Conservation (phyloP, 2,888 invertebrate species). For the Anticlea derivata region DNA sequence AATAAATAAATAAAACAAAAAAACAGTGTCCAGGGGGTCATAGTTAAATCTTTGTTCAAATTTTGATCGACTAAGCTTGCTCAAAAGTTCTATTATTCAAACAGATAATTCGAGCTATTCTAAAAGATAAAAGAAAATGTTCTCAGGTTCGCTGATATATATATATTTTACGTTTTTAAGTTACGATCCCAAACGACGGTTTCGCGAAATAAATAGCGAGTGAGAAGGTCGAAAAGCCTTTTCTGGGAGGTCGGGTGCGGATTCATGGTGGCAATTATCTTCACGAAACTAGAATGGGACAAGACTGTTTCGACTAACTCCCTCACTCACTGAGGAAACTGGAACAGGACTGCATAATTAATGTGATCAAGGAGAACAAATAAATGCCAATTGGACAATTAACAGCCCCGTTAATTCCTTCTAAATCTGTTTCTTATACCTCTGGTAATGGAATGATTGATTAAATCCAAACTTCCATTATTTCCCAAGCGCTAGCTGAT, state of each 20-base stretch:
- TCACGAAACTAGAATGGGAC: conserved; percentile 22
- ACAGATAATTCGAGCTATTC: too few relatives aligned
- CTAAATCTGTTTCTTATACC: conserved; percentile 27
- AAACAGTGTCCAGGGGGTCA: too few relatives aligned
- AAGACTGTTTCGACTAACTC: conserved; percentile 2
- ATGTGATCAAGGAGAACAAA: conserved; percentile 12
- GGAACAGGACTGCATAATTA: conserved; percentile 8
- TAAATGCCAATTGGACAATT: conserved; percentile 17
- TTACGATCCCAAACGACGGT: conserved; percentile 36
- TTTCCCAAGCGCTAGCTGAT: conserved; percentile 28
- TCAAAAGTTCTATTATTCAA: too few relatives aligned
- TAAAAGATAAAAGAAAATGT: conserved; percentile 34
- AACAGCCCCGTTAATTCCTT: conserved; percentile 12
- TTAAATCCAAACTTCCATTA: conserved; percentile 41
- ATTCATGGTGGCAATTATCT: conserved; percentile 26
- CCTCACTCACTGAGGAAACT: conserved; percentile 5
- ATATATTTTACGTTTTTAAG: conserved; percentile 38
- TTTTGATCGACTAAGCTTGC: conserved; percentile 11
- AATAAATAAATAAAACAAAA: too few relatives aligned
- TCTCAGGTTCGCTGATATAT: conserved; percentile 33
- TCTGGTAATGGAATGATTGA: conserved; percentile 36
- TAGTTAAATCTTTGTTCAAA: conserved; percentile 9
- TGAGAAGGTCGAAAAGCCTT: conserved; percentile 20
- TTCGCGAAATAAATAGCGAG: conserved; percentile 33
- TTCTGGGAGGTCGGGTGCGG: conserved; percentile 18